Base-by-base conservation (phyloP, 1,140 invertebrate genomes). In the Drosophila lacteicornis region DNA sequence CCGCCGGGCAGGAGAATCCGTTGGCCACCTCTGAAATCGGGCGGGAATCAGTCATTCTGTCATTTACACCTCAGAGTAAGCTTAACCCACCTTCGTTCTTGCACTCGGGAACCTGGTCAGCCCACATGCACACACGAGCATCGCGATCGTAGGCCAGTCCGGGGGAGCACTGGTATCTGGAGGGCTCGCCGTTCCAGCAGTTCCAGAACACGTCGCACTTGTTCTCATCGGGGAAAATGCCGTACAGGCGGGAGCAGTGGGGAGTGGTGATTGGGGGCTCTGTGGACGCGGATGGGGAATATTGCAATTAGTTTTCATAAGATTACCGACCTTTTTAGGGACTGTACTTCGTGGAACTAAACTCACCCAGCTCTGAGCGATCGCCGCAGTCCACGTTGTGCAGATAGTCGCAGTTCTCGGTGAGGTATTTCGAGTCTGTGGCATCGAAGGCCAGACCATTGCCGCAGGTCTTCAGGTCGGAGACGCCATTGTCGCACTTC, bases 131-230 rank as follows among this genome's bases (percentile, higher is more conserved):
- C 49, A 98, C 97, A 67, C 97, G 95, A 43, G 97, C 96, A 93
- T 97, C 97, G 69, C 97, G 95, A 94, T 98, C 97, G 93, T 98
- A 99, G 75, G 98, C 98, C 7, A 99, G 94, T 86, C 98, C 98
- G 79, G 98, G 97, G 82, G 97, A 97, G 94, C 98, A 99, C 92
- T 98, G 97, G 92, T 98, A 99, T 79, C 96, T 95, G 82, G 97
- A 98, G 9, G 97, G 96, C 93, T 98, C 97, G 43, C 98, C 98
- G 93, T 98, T 98, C 97, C 98, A 98, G 93, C 98, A 99, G 93
- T 98, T 98, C 96, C 97, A 98, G 96, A 98, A 99, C 2, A 97
- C 96, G 92, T 98, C 96, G 93, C 98, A 98, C 93, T 98, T 97
- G 71, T 94, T 93, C 22, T 96, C 96, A 92, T 98, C 97, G 62